Percentiles rank a stretch among this genome's conserved stretches.
phyloP scores from a whole-genome alignment of 2,888 invertebrate genomes.

The Brassicogethes aeneus region DNA sequence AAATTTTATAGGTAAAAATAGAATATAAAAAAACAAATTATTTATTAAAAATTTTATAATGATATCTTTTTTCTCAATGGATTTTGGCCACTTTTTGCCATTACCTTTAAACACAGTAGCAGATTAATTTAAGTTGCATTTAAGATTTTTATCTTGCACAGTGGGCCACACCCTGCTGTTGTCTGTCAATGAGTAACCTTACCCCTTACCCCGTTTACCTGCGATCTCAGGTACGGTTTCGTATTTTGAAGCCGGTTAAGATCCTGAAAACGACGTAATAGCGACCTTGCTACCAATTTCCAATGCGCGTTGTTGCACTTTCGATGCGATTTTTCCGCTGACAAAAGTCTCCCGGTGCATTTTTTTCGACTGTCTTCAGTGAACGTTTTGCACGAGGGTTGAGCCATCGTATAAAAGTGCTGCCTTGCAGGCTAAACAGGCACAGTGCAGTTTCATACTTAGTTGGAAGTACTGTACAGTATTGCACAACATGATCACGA shows the following conservation, averaged over 20 bases:
- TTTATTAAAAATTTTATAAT: too few relatives aligned
- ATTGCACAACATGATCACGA: constrained; percentile 26
- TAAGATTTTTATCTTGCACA: too few relatives aligned
- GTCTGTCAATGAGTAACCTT: constrained; percentile 8
- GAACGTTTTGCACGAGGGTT: constrained; percentile 20
- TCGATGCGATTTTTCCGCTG: constrained; percentile 19
- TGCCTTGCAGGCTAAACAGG: constrained; percentile 16
- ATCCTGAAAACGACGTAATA: constrained; percentile 12
- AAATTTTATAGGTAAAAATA: too few relatives aligned
- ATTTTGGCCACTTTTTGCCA: too few relatives aligned
- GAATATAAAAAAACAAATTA: too few relatives aligned
- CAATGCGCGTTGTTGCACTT: constrained; percentile 17
- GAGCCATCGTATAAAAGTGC: constrained; percentile 26
- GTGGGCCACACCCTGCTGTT: constrained; percentile 14
- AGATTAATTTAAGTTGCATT: too few relatives aligned
- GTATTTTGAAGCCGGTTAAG: too few relatives aligned
- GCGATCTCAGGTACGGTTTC: too few relatives aligned
- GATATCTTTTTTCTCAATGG: too few relatives aligned
- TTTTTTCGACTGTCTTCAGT: constrained; percentile 22
- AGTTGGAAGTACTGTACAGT: constrained; percentile 13
- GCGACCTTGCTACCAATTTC: constrained; percentile 26
- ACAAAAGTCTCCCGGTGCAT: constrained; percentile 9
- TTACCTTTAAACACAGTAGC: too few relatives aligned
- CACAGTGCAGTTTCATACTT: constrained; percentile 26
- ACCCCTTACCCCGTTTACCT: constrained; percentile 6